phyloP scores from a whole-genome alignment of 2,797 vertebrate species.

The Coluber constrictor region DNA sequence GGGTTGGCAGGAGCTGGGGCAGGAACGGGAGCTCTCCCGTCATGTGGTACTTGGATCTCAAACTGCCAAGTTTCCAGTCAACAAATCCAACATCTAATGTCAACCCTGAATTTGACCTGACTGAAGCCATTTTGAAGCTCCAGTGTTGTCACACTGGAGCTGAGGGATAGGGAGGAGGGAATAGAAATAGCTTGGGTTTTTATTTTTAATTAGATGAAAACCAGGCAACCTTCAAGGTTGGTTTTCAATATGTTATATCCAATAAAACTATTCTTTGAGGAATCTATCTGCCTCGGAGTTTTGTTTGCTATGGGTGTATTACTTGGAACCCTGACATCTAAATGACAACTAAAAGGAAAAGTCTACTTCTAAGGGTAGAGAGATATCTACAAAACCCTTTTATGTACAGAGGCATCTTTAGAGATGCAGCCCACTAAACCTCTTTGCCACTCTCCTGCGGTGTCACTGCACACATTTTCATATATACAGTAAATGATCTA shows the following conservation, averaged over 20 bases:
- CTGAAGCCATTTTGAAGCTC: too few species aligned
- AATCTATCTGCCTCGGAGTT: too few species aligned
- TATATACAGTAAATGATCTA: neutral
- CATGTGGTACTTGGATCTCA: neutral
- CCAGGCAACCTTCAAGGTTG: too few species aligned
- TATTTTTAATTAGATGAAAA: too few species aligned
- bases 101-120: too few species aligned
- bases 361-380: neutral
- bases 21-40: rapidly evolving
- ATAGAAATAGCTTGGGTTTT: too few species aligned
- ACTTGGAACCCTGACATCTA: neutral
- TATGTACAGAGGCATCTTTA: neutral
- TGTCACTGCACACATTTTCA: neutral
- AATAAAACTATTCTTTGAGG: too few species aligned
- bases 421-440: neutral
- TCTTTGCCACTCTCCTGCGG: neutral
- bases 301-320: too few species aligned
- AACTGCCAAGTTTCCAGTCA: neutral
- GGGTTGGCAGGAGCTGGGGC: neutral
- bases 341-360: neutral
- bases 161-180: too few species aligned
- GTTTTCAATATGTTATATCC: too few species aligned
- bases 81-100: neutral
- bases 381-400: neutral
- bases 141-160: too few species aligned